These are phyloP conservation scores for Lasioglossum pauxillum DNA, from an alignment of 2,888 invertebrate genomes.

Conservation along the genomic window DNA sequence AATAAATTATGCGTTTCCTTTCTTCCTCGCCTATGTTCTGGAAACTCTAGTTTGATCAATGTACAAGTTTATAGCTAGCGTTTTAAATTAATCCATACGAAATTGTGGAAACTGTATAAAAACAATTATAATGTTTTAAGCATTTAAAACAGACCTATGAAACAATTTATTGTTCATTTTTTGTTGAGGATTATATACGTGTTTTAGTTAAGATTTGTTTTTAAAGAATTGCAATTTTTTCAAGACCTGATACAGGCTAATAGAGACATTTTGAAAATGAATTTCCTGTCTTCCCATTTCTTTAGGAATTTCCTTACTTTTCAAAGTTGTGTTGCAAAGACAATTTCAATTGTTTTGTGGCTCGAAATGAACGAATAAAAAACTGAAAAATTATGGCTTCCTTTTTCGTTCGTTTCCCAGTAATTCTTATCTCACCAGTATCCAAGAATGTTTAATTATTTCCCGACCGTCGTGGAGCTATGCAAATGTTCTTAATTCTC, in stretches of 20 bases:
- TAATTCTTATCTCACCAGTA: not conserved
- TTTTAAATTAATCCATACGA: too few species aligned
- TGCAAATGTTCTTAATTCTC: constrained; percentile 17
- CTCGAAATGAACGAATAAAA: not conserved
- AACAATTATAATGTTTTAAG: not conserved
- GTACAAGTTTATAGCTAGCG: too few species aligned
- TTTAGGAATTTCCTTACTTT: too few species aligned
- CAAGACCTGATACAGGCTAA: not conserved
- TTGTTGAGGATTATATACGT: too few species aligned
- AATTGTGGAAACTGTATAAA: not conserved
- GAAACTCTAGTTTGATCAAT: not conserved
- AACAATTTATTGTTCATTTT: too few species aligned
- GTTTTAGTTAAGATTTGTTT: too few species aligned
- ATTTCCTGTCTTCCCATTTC: too few species aligned
- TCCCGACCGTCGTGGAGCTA: not conserved
- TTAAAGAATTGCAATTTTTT: too few species aligned
- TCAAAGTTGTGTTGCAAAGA: not conserved
- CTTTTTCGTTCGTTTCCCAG: not conserved
- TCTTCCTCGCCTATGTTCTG: not conserved
- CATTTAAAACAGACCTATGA: too few species aligned
- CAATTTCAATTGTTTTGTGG: not conserved
- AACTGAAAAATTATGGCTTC: not conserved
- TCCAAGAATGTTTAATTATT: not conserved
- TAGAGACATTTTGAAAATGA: not conserved
- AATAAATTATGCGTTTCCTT: not conserved